Evolutionary conservation across 2,888 invertebrate species (phyloP).

Genomic region (Archips xylosteana): DNA sequence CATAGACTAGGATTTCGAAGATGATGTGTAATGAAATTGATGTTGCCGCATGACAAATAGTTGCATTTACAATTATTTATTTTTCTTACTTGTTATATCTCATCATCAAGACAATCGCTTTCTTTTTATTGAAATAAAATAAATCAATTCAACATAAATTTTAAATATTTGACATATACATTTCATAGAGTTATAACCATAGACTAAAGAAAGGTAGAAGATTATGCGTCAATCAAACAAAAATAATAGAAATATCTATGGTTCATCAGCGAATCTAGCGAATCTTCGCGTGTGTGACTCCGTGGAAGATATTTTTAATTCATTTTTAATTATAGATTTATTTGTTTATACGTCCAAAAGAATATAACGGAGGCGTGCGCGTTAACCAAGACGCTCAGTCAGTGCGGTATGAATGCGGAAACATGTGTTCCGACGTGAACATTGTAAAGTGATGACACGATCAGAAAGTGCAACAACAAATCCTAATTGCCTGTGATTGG

Average conservation of each 20-base stretch:
- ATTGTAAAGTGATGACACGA: constrained; percentile 68
- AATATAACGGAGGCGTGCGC: constrained; percentile 66
- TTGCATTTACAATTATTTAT: background rate
- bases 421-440: constrained; percentile 84
- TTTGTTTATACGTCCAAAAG: constrained; percentile 66
- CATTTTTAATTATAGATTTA: constrained; percentile 75
- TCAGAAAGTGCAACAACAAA: constrained; percentile 74
- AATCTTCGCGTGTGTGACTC: constrained; percentile 80
- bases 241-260: constrained; percentile 69
- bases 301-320: constrained; percentile 76
- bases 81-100: background rate
- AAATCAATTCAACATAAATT: background rate
- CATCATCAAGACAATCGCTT: background rate
- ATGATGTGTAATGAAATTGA: constrained; percentile 77
- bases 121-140: background rate
- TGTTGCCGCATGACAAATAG: constrained; percentile 57
- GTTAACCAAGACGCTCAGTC: constrained; percentile 61
- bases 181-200: constrained; percentile 19
- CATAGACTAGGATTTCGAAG: constrained; percentile 80
- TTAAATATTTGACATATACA: constrained; percentile 18
- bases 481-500: constrained; percentile 64
- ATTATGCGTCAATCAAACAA: constrained; percentile 72
- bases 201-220: constrained; percentile 29
- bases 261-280: constrained; percentile 67
- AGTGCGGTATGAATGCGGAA: constrained; percentile 68